Base-by-base conservation (phyloP, 2,113 vertebrate species). In the Cranoglanis bouderius region DNA sequence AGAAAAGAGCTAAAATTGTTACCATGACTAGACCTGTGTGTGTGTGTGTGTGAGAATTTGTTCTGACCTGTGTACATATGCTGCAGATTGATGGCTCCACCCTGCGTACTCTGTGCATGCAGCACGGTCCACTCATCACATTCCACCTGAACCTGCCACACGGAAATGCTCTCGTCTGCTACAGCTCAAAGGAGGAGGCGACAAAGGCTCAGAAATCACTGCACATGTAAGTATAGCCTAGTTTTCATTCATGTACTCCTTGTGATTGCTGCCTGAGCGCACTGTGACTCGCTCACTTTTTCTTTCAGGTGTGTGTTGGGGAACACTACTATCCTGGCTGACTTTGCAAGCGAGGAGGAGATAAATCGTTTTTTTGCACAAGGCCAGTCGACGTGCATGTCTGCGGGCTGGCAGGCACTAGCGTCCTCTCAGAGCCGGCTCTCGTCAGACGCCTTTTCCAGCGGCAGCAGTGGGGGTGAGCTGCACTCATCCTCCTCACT, bases 351-450 rank as follows among this genome's bases (percentile, higher is more conserved):
- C 93, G 98, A 99, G 97, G 98, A 99, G 97, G 98, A 99, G 97
- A 99, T 99, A 93, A 99, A 96, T 95, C 97, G 98, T 96, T 99
- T 99, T 97, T 99, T 99, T 99, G 98, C 98, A 99, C 98, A 99
- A 98, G 98, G 98, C 96, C 98, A 98, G 98, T 98, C 98, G 92
- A 94, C 99, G 96, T 96, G 97, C 93, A 96, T 97, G 93, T 97
- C 98, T 95, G 96, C 97, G 32, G 92, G 97, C 97, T 99, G 98
- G 98, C 98, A 99, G 90, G 94, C 97, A 92, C 96, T 99, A 0
- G 97, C 98, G 91, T 97, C 97, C 92, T 95, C 97, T 94, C 97
- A 98, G 95, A 97, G 92, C 96, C 97, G 98, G 91, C 96, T 98
- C 59, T 94, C 97, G 94, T 96, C 98, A 92, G 98, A 98, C 92